phyloP scores from a whole-genome alignment of 2,113 vertebrate species.

The Nibea albiflora region DNA sequence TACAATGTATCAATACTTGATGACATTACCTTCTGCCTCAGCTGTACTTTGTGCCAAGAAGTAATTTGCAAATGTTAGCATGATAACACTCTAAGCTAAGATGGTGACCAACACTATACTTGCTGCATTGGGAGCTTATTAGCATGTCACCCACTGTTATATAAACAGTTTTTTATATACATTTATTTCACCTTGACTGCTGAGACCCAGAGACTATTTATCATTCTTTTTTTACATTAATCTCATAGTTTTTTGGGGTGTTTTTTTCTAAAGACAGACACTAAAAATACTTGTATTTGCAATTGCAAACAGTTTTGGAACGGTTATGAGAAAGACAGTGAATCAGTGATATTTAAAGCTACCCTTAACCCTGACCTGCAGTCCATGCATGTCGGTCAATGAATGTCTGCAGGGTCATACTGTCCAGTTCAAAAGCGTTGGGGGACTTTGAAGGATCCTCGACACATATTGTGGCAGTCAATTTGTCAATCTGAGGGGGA shows the following conservation, averaged over 20 bases:
- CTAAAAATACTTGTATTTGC: not conserved
- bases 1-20: not conserved
- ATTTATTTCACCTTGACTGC: not conserved
- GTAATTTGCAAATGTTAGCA: not conserved
- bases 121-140: not conserved
- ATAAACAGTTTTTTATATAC: too few species aligned
- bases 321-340: not conserved
- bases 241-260: too few species aligned
- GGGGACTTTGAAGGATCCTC: slow-evolving; percentile 74
- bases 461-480: slow-evolving; percentile 75
- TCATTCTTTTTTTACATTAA: too few species aligned
- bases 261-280: not conserved
- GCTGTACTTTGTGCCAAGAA: too few species aligned
- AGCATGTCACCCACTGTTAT: too few species aligned
- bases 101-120: not conserved
- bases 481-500: slow-evolving; percentile 70
- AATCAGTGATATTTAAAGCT: not conserved
- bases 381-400: slow-evolving; percentile 78
- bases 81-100: not conserved
- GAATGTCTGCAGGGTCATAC: slow-evolving; percentile 81
- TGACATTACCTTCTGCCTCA: not conserved
- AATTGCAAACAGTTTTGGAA: too few species aligned
- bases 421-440: slow-evolving; percentile 75
- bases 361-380: slow-evolving; percentile 59
- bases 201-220: not conserved